Percentiles rank a stretch among this genome's conserved stretches.
These are phyloP conservation scores for Eudorcas thomsonii DNA, from an alignment of 2,113 vertebrate species.

Conservation along the genomic window DNA sequence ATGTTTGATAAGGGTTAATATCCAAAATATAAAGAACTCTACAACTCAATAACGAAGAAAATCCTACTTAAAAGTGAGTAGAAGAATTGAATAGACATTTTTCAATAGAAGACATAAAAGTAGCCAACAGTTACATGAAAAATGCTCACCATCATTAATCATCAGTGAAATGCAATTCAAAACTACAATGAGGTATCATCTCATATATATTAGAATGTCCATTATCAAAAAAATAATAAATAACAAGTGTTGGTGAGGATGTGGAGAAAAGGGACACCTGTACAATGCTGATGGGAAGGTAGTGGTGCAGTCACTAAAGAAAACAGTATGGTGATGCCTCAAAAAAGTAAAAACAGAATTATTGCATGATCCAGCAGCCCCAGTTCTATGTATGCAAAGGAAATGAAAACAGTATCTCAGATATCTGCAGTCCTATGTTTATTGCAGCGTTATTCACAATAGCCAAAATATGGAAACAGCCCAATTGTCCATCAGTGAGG, in stretches of 20 bases:
- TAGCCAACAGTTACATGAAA: neutral
- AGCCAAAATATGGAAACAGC: neutral
- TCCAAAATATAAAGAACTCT: neutral
- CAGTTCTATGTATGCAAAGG: neutral
- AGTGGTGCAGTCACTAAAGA: neutral
- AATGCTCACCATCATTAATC: neutral
- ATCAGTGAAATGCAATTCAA: neutral
- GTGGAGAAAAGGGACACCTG: neutral
- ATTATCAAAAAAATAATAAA: neutral
- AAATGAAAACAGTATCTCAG: neutral
- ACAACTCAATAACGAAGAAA: neutral
- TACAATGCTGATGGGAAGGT: neutral
- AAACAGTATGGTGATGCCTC: neutral
- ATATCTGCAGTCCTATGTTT: neutral
- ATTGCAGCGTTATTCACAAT: neutral
- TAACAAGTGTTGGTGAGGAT: neutral
- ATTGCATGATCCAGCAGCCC: neutral
- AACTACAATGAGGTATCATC: neutral
- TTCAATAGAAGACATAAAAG: neutral
- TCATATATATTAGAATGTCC: neutral
- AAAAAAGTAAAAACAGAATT: neutral
- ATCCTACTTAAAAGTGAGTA: neutral
- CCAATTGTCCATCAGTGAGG: neutral
- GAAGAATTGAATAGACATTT: neutral
- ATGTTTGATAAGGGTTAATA: neutral